Evolutionary conservation across 2,797 vertebrate species (phyloP), one percentile per base, ranked within the genome.

Genomic region (Aplochiton taeniatus): DNA sequence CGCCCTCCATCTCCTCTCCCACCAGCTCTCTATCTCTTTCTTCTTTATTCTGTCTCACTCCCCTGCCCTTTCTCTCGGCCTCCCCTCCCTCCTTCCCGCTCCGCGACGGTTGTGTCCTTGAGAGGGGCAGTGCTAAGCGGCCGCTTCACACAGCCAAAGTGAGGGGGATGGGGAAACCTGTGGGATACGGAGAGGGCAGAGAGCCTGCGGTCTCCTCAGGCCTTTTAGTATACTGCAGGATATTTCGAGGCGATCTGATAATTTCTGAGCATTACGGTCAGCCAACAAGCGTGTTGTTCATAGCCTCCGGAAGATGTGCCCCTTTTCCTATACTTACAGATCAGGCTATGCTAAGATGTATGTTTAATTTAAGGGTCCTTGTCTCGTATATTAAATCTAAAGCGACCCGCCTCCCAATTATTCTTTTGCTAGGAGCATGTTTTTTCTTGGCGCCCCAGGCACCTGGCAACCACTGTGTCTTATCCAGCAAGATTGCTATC

Each of bases 61-160:
- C 11, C 50, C 44, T n/a, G 1, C 18, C 11, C 18, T 12, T 2
- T 16, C 58, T 41, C 43, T 47, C 31, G 11, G 17, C 11, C 53
- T 49, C 44, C 6, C 43, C 59, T 19, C 13, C 18, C 51, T n/a
- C 31, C 19, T 6, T 17, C 61, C n/a, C 51, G 10, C 12, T 64
- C 47, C 6, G 12, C 45, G 76, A 45, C 75, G 68, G 70, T 80
- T 78, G 69, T 87, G 88, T 87, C 86, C 88, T 89, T 90, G 87
- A 89, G 83, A 88, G 82, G 81, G 85, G 72, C 80, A 80, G 74
- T 74, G 85, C 86, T 85, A 85, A 80, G 78, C 61, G 71, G 69
- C 78, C 84, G 82, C 80, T 83, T 78, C 68, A 77, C 70, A 65
- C 81, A 82, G 81, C 63, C n/a, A 70, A 59, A 72, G 61, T 4